Percentiles rank a stretch among this genome's conserved stretches.
phyloP scores from a whole-genome alignment of 30 jellyfish, hydroid and myxozoan genomes.

The Catostylus mosaicus region DNA sequence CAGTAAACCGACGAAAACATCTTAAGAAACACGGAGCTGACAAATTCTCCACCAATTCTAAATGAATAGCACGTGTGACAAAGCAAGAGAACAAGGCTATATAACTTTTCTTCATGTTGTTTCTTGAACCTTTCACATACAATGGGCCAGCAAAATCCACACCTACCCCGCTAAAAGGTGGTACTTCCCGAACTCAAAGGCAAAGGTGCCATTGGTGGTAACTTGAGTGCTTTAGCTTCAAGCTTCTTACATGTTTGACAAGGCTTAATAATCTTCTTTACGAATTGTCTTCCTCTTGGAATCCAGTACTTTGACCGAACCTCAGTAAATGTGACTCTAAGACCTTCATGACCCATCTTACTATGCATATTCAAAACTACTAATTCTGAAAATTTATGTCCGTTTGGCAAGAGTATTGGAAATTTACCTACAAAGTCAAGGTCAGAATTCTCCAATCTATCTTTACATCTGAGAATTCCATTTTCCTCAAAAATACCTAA shows the following conservation, averaged over 20 bases:
- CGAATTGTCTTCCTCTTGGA: slow-evolving; percentile 28
- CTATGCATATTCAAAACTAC: slow-evolving; percentile 10
- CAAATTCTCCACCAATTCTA: slow-evolving; percentile 32
- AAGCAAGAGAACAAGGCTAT: slow-evolving; percentile 30
- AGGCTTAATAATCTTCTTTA: slow-evolving; percentile 8
- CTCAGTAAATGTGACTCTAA: slow-evolving; percentile 13
- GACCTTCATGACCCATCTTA: slow-evolving; percentile 14
- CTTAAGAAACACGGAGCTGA: slow-evolving; percentile 12
- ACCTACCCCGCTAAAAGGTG: slow-evolving; percentile 23
- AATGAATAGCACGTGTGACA: slow-evolving; percentile 32
- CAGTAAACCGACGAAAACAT: slow-evolving; percentile 28
- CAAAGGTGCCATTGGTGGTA: slow-evolving; percentile 28
- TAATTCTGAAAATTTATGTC: not conserved
- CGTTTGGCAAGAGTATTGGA: slow-evolving; percentile 31
- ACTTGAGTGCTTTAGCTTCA: slow-evolving; percentile 18
- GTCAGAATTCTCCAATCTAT: not conserved
- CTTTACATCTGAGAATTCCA: not conserved
- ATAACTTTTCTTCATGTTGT: slow-evolving; percentile 19
- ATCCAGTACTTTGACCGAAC: slow-evolving; percentile 35
- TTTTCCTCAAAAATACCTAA: not conserved
- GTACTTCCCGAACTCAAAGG: slow-evolving; percentile 47
- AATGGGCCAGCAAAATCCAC: slow-evolving; percentile 63
- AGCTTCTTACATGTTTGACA: slow-evolving; percentile 20
- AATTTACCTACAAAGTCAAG: not conserved
- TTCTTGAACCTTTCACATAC: slow-evolving; percentile 12